Evolutionary conservation across 2,888 invertebrate genomes (phyloP).

Genomic region (Euphydryas editha): DNA sequence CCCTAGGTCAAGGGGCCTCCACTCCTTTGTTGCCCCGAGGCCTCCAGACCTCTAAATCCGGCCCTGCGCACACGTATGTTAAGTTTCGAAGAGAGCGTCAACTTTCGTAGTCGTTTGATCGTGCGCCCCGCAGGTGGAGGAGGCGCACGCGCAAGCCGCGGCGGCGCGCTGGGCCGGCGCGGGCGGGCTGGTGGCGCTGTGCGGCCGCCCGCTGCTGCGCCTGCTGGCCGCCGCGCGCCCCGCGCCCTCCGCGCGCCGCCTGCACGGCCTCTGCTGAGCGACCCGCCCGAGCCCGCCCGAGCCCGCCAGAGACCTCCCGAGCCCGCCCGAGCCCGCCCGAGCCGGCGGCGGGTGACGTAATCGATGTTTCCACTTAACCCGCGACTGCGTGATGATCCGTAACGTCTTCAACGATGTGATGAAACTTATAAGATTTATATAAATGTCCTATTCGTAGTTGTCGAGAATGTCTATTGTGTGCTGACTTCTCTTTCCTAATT

Average conservation of each 20-base stretch:
- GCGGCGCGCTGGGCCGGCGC: conserved; percentile 70
- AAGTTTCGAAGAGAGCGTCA: neutral
- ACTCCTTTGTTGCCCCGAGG: too few species aligned
- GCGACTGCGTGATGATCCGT: neutral
- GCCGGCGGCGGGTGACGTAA: neutral
- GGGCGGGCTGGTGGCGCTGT: conserved; percentile 70
- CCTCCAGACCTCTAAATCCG: too few species aligned
- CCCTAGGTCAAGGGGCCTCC: too few species aligned
- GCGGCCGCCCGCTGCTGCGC: conserved; percentile 74
- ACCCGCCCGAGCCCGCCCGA: neutral
- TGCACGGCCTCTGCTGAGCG: conserved; percentile 71
- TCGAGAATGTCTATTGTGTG: neutral
- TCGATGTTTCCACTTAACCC: too few species aligned
- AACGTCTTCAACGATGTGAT: neutral
- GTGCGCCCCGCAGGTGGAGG: conserved; percentile 83
- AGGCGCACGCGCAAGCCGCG: conserved; percentile 82
- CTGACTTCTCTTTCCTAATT: neutral
- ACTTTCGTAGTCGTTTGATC: neutral
- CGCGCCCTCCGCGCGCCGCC: conserved; percentile 65
- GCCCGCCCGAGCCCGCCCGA: too few species aligned
- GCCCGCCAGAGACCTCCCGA: too few species aligned
- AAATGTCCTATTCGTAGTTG: neutral
- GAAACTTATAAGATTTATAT: neutral
- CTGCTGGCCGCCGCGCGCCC: conserved; percentile 81
- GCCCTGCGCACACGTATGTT: too few species aligned